phyloP scores from a whole-genome alignment of 2,113 vertebrate genomes.

The Noturus placidus region DNA sequence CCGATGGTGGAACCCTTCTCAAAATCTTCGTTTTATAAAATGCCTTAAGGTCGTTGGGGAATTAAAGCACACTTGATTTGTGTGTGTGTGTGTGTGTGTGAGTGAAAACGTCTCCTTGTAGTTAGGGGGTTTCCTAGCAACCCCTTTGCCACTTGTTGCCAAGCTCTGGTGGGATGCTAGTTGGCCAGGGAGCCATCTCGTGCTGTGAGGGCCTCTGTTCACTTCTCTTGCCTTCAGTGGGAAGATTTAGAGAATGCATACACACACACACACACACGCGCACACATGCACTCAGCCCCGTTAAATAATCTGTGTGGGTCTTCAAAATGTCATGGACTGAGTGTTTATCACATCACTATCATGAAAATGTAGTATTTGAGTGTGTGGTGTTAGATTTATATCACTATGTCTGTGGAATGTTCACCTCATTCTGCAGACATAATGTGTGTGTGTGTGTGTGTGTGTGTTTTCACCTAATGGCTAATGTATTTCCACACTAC shows the following conservation, averaged over 20 bases:
- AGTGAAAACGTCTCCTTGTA: constrained; percentile 35
- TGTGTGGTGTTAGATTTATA: neutral
- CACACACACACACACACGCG: constrained; percentile 21
- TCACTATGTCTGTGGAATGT: neutral
- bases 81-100: constrained; percentile 42
- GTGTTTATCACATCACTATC: neutral
- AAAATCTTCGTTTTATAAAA: neutral
- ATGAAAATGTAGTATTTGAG: neutral
- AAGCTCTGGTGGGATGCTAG: constrained; percentile 53
- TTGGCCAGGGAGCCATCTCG: constrained; percentile 47
- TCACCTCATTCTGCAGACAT: neutral
- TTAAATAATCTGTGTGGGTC: neutral
- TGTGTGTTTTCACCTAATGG: neutral
- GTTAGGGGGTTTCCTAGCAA: constrained; percentile 59
- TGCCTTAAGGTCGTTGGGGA: neutral
- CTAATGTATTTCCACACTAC: constrained; percentile 20
- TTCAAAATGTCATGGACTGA: neutral
- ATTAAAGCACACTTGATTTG: constrained; percentile 22
- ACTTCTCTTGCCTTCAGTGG: constrained; percentile 49
- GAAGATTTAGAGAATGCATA: constrained; percentile 52
- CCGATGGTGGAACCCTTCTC: constrained; percentile 42
- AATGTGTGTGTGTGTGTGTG: neutral
- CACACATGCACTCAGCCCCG: neutral
- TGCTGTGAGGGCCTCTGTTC: constrained; percentile 43
- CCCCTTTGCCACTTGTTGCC: constrained; percentile 58